phyloP scores from a whole-genome alignment of 1,140 invertebrate genomes.

The Mamestra configurata region DNA sequence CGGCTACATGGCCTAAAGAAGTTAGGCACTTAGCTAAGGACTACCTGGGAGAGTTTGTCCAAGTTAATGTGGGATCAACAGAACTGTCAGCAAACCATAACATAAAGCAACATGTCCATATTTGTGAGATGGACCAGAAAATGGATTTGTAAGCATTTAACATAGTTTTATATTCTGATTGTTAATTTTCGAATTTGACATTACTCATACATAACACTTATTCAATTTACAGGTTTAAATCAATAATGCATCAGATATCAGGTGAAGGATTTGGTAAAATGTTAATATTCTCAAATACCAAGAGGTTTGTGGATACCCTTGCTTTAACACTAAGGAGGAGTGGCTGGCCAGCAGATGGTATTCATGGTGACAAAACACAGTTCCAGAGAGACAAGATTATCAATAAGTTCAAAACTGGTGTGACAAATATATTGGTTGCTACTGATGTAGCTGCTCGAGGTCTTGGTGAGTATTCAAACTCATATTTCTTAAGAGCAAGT shows the following conservation, averaged over 20 bases:
- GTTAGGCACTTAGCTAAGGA: constrained; percentile 92
- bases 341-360: constrained; percentile 91
- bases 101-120: constrained; percentile 95
- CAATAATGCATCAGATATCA: constrained; percentile 92
- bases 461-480: constrained; percentile 88
- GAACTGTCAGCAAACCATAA: constrained; percentile 96
- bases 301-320: constrained; percentile 93
- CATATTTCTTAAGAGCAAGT: no score
- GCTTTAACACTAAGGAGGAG: constrained; percentile 89
- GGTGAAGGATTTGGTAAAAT: constrained; percentile 92
- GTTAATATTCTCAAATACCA: constrained; percentile 96
- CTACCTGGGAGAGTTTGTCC: constrained; percentile 92
- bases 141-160: constrained; percentile 82
- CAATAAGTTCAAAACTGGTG: constrained; percentile 74
- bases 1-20: constrained; percentile 95
- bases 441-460: constrained; percentile 95
- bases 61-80: constrained; percentile 93
- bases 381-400: constrained; percentile 89
- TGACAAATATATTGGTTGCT: constrained; percentile 90
- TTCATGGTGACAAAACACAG: constrained; percentile 93
- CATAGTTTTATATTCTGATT: not conserved
- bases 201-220: not conserved
- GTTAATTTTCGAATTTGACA: not conserved
- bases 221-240: constrained; percentile 89
- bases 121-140: constrained; percentile 93